Evolutionary conservation across 2,797 vertebrate species (phyloP).

Genomic region (Glyptemys insculpta): DNA sequence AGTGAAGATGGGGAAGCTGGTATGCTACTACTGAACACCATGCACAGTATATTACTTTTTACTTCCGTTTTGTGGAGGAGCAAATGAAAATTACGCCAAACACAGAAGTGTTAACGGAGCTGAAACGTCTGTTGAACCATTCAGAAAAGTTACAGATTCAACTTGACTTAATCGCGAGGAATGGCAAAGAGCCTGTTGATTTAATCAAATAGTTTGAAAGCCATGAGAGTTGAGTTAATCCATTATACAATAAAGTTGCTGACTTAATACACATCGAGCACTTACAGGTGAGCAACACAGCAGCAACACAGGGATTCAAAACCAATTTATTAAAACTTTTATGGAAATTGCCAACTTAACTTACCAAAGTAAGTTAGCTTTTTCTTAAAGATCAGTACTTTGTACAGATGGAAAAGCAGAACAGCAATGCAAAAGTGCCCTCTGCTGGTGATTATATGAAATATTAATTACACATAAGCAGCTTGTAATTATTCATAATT

Average conservation of each 20-base stretch:
- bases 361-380: neutral
- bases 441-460: constrained; percentile 36
- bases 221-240: neutral
- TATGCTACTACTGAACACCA: neutral
- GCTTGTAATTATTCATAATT: neutral
- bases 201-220: neutral
- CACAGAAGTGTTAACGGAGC: neutral
- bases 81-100: neutral
- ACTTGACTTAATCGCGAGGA: neutral
- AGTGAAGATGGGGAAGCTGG: neutral
- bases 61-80: neutral
- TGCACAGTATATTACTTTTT: neutral
- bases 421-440: constrained; percentile 42
- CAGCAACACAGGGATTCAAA: neutral
- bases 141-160: neutral
- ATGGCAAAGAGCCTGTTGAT: neutral
- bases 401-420: neutral
- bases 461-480: neutral
- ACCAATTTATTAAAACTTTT: neutral
- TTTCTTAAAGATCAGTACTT: neutral
- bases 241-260: neutral
- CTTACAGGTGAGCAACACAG: neutral
- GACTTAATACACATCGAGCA: neutral
- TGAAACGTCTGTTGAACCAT: neutral
- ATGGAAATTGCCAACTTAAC: neutral